Conservation (phyloP, 2,797 vertebrate species). For the Vultur gryphus region DNA sequence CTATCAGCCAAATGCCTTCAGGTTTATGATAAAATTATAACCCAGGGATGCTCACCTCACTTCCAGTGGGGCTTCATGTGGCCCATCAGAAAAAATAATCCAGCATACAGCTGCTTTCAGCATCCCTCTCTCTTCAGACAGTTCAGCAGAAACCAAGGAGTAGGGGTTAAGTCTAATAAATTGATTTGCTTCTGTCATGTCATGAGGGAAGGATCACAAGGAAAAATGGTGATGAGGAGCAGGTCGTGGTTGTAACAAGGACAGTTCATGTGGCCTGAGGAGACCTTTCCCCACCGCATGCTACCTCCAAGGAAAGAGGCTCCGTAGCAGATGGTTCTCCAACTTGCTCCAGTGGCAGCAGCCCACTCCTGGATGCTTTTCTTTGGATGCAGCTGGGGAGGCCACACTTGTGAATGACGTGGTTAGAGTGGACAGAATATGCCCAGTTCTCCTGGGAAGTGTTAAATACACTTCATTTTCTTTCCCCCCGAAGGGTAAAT, state of each 20-base stretch:
- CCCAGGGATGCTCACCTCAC: background rate
- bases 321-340: background rate
- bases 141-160: background rate
- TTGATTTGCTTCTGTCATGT: background rate
- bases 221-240: background rate
- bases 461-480: background rate
- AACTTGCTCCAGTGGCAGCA: background rate
- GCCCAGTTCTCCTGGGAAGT: background rate
- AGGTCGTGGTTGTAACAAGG: background rate
- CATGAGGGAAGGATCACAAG: background rate
- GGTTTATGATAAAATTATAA: background rate
- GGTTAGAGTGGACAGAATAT: background rate
- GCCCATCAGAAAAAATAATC: background rate
- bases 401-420: background rate
- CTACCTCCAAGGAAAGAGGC: background rate
- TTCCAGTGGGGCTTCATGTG: background rate
- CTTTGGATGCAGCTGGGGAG: background rate
- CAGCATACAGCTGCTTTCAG: fast-evolving
- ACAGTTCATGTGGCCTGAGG: background rate
- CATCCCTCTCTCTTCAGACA: background rate
- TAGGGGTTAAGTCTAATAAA: background rate
- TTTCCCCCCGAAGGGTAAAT: background rate
- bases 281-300: background rate
- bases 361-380: background rate
- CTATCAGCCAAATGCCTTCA: background rate